A percentile compares a stretch with the other conserved stretches of the same genome.
Evolutionary conservation across 2,888 invertebrate genomes (phyloP).

Genomic region (Laspeyria flexula): DNA sequence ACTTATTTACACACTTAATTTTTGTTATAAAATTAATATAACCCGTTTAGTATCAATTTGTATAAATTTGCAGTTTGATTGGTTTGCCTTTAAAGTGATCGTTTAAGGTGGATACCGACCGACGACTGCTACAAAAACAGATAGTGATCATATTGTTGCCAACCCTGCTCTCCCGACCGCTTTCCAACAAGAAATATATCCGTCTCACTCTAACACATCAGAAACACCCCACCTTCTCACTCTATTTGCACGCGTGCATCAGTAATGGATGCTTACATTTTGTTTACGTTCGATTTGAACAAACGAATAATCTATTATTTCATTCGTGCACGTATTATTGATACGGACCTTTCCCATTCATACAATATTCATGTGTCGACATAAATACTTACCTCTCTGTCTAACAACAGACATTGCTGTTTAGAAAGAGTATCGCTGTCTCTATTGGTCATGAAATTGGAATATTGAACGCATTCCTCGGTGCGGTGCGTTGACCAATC

Average conservation of each 20-base stretch:
- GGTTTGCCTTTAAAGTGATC: constrained; percentile 85
- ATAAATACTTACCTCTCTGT: constrained; percentile 61
- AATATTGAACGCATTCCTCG: constrained; percentile 62
- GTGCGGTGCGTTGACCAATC: constrained; percentile 62
- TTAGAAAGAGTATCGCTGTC: constrained; percentile 43
- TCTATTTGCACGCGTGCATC: constrained; percentile 63
- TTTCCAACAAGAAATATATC: constrained; percentile 48
- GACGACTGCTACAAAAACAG: constrained; percentile 83
- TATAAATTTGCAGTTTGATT: constrained; percentile 85
- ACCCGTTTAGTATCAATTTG: constrained; percentile 86
- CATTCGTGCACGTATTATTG: constrained; percentile 86
- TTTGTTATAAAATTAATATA: constrained; percentile 86
- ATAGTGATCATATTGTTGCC: constrained; percentile 60
- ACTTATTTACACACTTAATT: constrained; percentile 86
- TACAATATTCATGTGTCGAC: constrained; percentile 75
- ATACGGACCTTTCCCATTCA: constrained; percentile 78
- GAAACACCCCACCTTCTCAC: constrained; percentile 38
- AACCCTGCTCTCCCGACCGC: constrained; percentile 39
- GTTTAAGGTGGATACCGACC: constrained; percentile 82
- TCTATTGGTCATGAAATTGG: constrained; percentile 54
- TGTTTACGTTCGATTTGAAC: constrained; percentile 85
- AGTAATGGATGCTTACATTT: constrained; percentile 83
- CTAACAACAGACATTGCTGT: constrained; percentile 10
- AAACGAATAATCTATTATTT: constrained; percentile 86
- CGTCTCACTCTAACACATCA: constrained; percentile 57